A percentile compares a stretch with the other conserved stretches of the same genome.
Conservation (phyloP, 2,888 invertebrate genomes). For the Lasioglossum villosulum region DNA sequence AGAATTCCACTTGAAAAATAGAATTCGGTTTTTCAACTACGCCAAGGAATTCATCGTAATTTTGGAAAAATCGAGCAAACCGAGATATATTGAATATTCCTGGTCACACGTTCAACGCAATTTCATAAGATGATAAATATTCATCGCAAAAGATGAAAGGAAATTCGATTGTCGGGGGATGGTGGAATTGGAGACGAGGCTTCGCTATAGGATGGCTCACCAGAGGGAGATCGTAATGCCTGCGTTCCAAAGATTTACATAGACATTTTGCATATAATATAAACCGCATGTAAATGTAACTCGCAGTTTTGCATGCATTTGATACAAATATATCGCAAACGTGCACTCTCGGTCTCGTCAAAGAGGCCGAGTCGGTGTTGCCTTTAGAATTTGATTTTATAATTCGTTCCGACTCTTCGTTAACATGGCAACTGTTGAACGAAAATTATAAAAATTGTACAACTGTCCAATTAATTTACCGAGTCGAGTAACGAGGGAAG, state of each 20-base stretch:
- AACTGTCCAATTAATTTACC: neutral
- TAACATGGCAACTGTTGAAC: neutral
- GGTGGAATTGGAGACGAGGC: constrained; percentile 35
- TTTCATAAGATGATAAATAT: constrained; percentile 60
- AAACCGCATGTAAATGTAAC: neutral
- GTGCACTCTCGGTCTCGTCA: neutral
- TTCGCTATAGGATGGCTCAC: constrained; percentile 16
- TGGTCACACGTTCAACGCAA: constrained; percentile 21
- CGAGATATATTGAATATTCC: constrained; percentile 31
- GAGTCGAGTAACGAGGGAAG: neutral
- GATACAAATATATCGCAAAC: neutral
- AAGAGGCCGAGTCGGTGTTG: neutral
- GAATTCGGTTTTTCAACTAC: neutral
- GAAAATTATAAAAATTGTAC: neutral
- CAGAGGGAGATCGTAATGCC: constrained; percentile 1
- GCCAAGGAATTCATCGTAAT: neutral
- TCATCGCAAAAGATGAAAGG: constrained; percentile 50
- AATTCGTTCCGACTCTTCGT: neutral
- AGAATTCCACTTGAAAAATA: neutral
- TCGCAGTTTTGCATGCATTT: neutral
- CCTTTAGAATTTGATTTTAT: constrained; percentile 3
- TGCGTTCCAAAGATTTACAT: constrained; percentile 30
- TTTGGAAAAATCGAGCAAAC: neutral
- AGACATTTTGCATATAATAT: constrained; percentile 18
- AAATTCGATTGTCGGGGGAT: constrained; percentile 41